phyloP scores from a whole-genome alignment of 2,797 vertebrate species.

The Lates japonicus region DNA sequence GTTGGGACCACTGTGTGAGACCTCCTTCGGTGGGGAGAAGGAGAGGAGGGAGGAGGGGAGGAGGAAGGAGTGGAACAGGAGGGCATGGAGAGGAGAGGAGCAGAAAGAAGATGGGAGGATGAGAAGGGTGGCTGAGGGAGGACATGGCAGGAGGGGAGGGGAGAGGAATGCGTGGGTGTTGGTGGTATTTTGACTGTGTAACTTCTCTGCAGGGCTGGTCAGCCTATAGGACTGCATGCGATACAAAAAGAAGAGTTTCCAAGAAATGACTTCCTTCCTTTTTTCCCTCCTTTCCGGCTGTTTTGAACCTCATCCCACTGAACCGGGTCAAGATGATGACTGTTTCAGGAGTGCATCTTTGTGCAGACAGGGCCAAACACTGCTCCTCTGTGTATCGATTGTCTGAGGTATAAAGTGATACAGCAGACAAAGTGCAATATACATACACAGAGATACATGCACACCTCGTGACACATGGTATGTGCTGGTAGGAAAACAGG shows the following conservation, averaged over 20 bases:
- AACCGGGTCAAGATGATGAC: no score
- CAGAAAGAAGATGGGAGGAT: constrained; percentile 83
- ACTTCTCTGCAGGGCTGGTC: constrained; percentile 60
- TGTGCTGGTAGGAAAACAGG: not conserved
- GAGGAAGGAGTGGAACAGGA: constrained; percentile 69
- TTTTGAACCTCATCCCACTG: constrained; percentile 71
- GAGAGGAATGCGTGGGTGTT: constrained; percentile 35
- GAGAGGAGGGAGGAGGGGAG: constrained; percentile 87
- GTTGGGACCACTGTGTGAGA: constrained; percentile 94
- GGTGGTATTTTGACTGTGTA: constrained; percentile 52
- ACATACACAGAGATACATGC: constrained; percentile 30
- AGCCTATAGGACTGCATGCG: constrained; percentile 31
- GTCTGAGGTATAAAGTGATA: constrained; percentile 75
- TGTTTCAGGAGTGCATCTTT: constrained; percentile 80
- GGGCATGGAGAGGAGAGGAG: constrained; percentile 71
- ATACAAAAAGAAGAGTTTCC: constrained; percentile 49
- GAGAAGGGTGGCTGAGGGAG: constrained; percentile 74
- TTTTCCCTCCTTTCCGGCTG: constrained; percentile 43
- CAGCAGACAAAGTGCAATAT: constrained; percentile 47
- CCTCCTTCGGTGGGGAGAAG: constrained; percentile 92
- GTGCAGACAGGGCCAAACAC: constrained; percentile 70
- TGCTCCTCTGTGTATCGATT: constrained; percentile 69
- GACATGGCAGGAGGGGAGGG: constrained; percentile 74
- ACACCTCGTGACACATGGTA: not conserved
- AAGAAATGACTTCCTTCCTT: constrained; percentile 47